These are phyloP conservation scores for Caenorhabditis sp. DNA, from an alignment of 2,888 invertebrate species.

Conservation along the genomic window DNA sequence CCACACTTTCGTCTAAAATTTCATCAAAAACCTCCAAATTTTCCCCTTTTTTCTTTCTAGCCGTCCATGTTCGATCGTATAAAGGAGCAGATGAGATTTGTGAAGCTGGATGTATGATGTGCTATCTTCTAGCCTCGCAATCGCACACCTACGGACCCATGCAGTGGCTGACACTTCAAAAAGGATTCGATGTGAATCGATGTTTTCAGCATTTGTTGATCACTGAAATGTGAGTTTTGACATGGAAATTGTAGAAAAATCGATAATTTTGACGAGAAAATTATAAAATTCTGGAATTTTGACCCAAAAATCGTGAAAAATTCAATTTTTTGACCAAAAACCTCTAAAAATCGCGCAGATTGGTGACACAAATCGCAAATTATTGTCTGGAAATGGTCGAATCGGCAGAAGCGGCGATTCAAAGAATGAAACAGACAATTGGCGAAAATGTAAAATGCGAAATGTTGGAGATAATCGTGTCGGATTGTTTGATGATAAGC, in stretches of 20 bases:
- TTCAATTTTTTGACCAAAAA: not conserved
- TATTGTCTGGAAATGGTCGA: slow-evolving; percentile 8
- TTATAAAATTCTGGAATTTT: too few relatives aligned
- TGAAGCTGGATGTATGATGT: slow-evolving; percentile 20
- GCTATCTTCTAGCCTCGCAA: slow-evolving; percentile 12
- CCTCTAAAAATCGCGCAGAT: too few relatives aligned
- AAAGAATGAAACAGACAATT: not conserved
- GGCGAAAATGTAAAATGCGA: slow-evolving; percentile 16
- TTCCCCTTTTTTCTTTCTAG: too few relatives aligned
- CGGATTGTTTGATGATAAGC: slow-evolving; percentile 25
- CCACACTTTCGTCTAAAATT: not conserved
- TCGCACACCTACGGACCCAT: slow-evolving; percentile 24
- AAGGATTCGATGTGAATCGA: slow-evolving; percentile 3
- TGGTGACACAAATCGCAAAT: slow-evolving; percentile 23
- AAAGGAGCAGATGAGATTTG: slow-evolving; percentile 35
- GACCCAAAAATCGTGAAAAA: too few relatives aligned
- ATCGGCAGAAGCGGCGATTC: slow-evolving; percentile 2
- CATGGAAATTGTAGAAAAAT: not conserved
- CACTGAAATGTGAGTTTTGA: slow-evolving; percentile 18
- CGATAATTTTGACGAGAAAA: not conserved
- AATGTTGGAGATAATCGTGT: slow-evolving; percentile 35
- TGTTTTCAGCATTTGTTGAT: slow-evolving; percentile 23
- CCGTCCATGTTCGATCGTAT: slow-evolving; percentile 11
- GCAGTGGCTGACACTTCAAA: slow-evolving; percentile 15
- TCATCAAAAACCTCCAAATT: not conserved